Conservation (phyloP, 2,113 vertebrate genomes). For the Sigmodon hispidus region DNA sequence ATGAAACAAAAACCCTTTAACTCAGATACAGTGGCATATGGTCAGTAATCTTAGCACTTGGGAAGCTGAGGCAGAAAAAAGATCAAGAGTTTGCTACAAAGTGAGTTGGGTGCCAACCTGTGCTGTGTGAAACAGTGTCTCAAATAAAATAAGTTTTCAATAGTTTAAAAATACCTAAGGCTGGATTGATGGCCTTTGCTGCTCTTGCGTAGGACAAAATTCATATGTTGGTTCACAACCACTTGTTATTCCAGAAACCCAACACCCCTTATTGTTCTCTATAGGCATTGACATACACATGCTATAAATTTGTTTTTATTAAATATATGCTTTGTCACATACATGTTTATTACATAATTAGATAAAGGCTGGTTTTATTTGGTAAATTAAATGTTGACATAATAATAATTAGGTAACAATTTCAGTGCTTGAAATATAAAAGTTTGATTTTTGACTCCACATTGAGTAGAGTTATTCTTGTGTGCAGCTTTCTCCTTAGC, state of each 20-base stretch:
- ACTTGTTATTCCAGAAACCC: not conserved
- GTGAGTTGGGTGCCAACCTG: not conserved
- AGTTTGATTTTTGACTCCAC: not conserved
- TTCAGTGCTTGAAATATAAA: constrained; percentile 5
- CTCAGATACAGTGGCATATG: not conserved
- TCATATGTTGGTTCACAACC: too few species aligned
- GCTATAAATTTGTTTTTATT: not conserved
- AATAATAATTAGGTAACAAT: not conserved
- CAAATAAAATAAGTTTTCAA: not conserved
- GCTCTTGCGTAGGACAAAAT: not conserved
- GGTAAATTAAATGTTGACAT: not conserved
- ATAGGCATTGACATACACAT: not conserved
- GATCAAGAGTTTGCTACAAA: not conserved
- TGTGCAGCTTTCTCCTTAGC: not conserved
- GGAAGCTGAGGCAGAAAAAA: not conserved
- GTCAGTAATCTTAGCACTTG: not conserved
- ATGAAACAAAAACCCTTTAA: not conserved
- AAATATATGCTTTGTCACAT: not conserved
- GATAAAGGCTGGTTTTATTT: not conserved
- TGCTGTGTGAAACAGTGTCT: not conserved
- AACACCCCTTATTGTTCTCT: too few species aligned
- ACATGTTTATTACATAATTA: not conserved
- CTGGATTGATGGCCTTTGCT: not conserved
- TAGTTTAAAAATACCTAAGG: not conserved
- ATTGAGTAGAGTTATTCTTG: not conserved